Percentiles rank a stretch among this genome's conserved stretches.
These are phyloP conservation scores for Phyto melanocephala DNA, from an alignment of 2,888 invertebrate species.

Conservation along the genomic window DNA sequence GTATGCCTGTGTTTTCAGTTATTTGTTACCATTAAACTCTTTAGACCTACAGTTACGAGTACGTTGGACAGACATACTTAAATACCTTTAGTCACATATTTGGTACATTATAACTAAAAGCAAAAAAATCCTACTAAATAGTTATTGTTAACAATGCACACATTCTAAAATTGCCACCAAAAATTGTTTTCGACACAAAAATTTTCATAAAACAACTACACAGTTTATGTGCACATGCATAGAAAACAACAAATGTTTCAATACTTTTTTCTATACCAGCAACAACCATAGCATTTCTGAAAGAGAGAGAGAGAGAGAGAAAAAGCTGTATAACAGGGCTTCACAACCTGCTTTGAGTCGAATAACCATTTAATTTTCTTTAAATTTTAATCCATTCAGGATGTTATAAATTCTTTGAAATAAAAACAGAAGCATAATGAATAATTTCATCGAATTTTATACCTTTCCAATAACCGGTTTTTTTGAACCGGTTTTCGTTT, in stretches of 20 bases:
- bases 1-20: constrained; percentile 21
- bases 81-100: constrained; percentile 32
- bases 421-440: too few species aligned
- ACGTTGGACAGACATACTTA: neutral
- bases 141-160: neutral
- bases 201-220: neutral
- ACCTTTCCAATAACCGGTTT: too few species aligned
- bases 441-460: too few species aligned
- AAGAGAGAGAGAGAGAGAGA: too few species aligned
- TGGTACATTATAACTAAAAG: constrained; percentile 24
- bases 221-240: neutral
- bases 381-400: too few species aligned
- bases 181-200: neutral
- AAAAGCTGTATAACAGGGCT: too few species aligned
- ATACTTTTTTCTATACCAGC: neutral
- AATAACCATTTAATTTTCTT: too few species aligned
- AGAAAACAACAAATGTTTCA: neutral
- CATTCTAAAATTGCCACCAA: neutral
- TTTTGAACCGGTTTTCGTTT: too few species aligned
- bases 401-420: too few species aligned
- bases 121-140: neutral
- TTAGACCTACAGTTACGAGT: constrained; percentile 19
- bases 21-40: constrained; percentile 59
- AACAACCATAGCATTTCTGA: neutral
- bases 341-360: too few species aligned